phyloP scores from a whole-genome alignment of 2,797 vertebrate species.

The Steatocranus sp. region DNA sequence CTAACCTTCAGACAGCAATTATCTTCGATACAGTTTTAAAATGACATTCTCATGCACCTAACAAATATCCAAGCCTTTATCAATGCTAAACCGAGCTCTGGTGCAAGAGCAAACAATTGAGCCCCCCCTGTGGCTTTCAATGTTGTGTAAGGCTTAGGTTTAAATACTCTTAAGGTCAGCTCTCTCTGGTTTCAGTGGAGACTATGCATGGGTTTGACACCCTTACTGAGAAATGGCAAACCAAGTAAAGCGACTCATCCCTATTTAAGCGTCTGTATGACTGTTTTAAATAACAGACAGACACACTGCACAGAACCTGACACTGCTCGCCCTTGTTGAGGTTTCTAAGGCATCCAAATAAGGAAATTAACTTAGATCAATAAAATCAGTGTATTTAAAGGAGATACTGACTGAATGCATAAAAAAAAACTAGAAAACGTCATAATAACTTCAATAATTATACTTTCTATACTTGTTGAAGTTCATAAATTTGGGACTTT shows the following conservation, averaged over 20 bases:
- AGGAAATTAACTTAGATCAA: neutral
- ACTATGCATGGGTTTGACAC: slow-evolving; percentile 44
- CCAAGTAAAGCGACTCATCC: slow-evolving; percentile 28
- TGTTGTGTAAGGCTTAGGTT: slow-evolving; percentile 59
- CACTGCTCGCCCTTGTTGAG: neutral
- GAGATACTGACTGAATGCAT: neutral
- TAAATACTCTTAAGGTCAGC: slow-evolving; percentile 69
- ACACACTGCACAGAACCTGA: neutral
- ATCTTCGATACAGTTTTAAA: neutral
- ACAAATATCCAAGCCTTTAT: slow-evolving; percentile 2
- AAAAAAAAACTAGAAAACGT: accelerated
- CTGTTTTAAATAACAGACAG: slow-evolving; percentile 10
- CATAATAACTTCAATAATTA: neutral
- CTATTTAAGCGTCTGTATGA: neutral
- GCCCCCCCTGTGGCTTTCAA: slow-evolving; percentile 11
- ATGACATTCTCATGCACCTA: neutral
- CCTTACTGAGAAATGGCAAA: slow-evolving; percentile 56
- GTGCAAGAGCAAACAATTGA: slow-evolving; percentile 63
- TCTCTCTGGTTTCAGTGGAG: slow-evolving; percentile 68
- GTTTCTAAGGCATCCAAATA: neutral
- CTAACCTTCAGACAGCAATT: neutral
- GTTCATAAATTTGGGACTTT: neutral
- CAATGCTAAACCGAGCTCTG: slow-evolving; percentile 19
- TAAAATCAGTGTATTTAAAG: neutral
- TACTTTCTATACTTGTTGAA: neutral